Evolutionary conservation across 1,140 invertebrate species (phyloP).

Genomic region (Aradophagus sp.): DNA sequence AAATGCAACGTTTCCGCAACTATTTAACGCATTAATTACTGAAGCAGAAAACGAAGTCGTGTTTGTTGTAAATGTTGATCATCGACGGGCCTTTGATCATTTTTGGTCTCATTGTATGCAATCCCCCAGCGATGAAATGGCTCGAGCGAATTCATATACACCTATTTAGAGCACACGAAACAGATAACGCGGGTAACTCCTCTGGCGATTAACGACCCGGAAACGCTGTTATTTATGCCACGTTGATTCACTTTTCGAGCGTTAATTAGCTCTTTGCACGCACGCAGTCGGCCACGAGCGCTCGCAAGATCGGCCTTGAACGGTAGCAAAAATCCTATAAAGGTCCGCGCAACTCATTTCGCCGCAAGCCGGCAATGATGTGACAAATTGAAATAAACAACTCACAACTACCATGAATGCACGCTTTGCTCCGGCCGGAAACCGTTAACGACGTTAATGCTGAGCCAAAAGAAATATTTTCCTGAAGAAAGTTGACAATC

Average conservation of each 20-base stretch:
- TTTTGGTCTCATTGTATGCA: conserved; percentile 23
- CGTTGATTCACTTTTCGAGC: conserved; percentile 59
- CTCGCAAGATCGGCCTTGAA: conserved; percentile 48
- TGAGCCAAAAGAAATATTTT: conserved; percentile 1
- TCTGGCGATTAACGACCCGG: conserved; percentile 60
- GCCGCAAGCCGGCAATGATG: conserved; percentile 3
- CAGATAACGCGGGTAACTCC: conserved; percentile 50
- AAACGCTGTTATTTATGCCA: conserved; percentile 59
- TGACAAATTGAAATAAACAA: conserved; percentile 29
- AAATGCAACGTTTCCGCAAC: too few relatives aligned
- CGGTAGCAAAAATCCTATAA: conserved; percentile 38
- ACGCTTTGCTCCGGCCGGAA: conserved; percentile 11
- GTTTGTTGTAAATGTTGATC: too few relatives aligned
- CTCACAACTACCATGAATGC: background rate
- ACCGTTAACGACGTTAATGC: conserved; percentile 12
- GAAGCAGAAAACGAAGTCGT: too few relatives aligned
- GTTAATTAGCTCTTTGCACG: conserved; percentile 60
- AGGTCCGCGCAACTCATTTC: conserved; percentile 27
- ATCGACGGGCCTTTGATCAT: too few relatives aligned
- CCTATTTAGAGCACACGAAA: conserved; percentile 49
- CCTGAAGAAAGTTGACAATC: too few relatives aligned
- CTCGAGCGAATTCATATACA: conserved; percentile 23
- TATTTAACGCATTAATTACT: too few relatives aligned
- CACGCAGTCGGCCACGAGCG: conserved; percentile 34
- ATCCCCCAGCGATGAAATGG: conserved; percentile 25